Evolutionary conservation across 2,888 invertebrate genomes (phyloP).

Genomic region (Hecatera dysodea): DNA sequence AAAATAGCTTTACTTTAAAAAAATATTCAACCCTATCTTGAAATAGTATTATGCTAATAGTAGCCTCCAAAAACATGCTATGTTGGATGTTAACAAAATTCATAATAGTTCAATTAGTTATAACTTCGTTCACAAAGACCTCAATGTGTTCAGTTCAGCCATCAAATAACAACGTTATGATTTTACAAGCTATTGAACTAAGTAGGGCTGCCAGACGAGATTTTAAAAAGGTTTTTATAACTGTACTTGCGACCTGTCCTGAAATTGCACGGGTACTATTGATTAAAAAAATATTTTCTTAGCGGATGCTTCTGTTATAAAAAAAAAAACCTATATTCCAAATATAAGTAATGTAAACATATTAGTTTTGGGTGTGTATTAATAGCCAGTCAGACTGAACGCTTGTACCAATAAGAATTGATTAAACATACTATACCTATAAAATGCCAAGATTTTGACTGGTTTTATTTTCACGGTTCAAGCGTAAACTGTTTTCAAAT

Average conservation of each 20-base stretch:
- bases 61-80: not conserved
- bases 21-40: not conserved
- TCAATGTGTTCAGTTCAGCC: conserved; percentile 2
- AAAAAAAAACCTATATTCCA: too few species aligned
- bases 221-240: not conserved
- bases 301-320: too few species aligned
- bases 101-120: not conserved
- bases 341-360: too few species aligned
- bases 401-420: too few species aligned
- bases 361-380: too few species aligned
- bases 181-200: conserved; percentile 39
- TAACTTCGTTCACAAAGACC: not conserved
- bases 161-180: conserved; percentile 18
- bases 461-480: not conserved
- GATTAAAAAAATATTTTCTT: too few species aligned
- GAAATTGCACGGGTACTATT: too few species aligned
- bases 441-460: not conserved
- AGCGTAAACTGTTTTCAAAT: too few species aligned
- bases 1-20: not conserved
- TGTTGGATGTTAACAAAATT: not conserved
- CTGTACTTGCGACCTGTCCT: too few species aligned
- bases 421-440: not conserved
- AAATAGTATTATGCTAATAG: not conserved
- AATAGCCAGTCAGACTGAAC: too few species aligned
- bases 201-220: conserved; percentile 33